A percentile compares a stretch with the other conserved stretches of the same genome.
Evolutionary conservation across 2,113 vertebrate species (phyloP).

Genomic region (Tetrao urogallus): DNA sequence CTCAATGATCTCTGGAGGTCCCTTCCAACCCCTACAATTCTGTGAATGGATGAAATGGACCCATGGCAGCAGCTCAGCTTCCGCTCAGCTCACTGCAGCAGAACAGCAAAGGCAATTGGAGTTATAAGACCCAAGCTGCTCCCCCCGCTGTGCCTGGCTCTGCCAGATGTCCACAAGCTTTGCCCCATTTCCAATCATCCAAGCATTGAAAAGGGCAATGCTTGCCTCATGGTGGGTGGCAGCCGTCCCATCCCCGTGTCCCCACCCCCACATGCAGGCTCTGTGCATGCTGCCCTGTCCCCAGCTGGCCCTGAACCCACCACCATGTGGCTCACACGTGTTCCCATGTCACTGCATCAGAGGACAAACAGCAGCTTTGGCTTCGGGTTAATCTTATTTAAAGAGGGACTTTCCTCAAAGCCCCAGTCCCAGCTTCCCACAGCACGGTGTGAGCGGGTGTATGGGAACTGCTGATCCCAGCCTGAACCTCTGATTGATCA

Average conservation of each 20-base stretch:
- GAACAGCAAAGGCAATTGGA: neutral
- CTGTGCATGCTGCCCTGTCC: neutral
- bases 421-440: neutral
- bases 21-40: no score
- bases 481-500: no score
- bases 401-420: neutral
- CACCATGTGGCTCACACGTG: conserved; percentile 45
- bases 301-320: neutral
- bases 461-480: no score
- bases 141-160: neutral
- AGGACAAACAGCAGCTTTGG: neutral
- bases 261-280: neutral
- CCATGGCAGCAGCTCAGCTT: neutral
- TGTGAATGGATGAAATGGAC: neutral
- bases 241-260: rapidly evolving
- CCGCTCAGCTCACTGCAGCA: neutral
- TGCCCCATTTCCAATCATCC: rapidly evolving
- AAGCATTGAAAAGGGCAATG: rapidly evolving
- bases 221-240: neutral
- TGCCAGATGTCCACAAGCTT: neutral
- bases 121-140: neutral
- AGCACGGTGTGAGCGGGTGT: neutral
- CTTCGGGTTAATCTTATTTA: neutral
- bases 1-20: no score
- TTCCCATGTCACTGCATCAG: rapidly evolving